These are phyloP conservation scores for Andrena flavipes DNA, from an alignment of 2,888 invertebrate genomes.

Conservation along the genomic window DNA sequence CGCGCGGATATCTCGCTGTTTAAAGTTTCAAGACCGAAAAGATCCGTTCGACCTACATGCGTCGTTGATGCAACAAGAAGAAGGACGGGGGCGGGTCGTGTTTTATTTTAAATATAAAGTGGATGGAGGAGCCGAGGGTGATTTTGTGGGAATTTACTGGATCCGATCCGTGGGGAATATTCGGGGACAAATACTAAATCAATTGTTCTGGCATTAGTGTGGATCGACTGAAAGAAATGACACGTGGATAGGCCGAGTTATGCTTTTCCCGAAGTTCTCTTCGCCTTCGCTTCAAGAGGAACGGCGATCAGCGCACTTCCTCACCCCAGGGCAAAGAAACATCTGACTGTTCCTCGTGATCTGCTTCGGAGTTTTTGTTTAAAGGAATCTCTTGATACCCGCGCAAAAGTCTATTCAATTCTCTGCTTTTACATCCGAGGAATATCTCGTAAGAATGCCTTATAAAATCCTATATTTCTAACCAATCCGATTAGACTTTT, in stretches of 20 bases:
- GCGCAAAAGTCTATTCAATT: constrained; percentile 7
- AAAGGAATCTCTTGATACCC: neutral
- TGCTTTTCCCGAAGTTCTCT: neutral
- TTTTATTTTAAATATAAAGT: constrained; percentile 39
- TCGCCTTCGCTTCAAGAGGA: neutral
- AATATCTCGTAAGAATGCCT: neutral
- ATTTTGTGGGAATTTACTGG: neutral
- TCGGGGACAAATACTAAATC: neutral
- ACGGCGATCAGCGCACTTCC: too few relatives aligned
- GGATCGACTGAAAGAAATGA: neutral
- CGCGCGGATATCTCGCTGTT: constrained; percentile 6
- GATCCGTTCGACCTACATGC: constrained; percentile 48
- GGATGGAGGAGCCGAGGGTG: neutral
- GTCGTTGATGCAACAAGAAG: constrained; percentile 12
- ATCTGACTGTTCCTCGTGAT: neutral
- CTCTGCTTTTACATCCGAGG: constrained; percentile 17
- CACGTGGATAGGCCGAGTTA: neutral
- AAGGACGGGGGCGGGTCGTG: neutral
- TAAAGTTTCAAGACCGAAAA: constrained; percentile 21
- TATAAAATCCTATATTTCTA: constrained; percentile 24
- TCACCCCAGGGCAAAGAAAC: neutral
- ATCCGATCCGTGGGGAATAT: neutral
- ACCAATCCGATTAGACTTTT: constrained; percentile 32
- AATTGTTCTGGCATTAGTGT: neutral
- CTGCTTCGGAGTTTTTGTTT: neutral